Evolutionary conservation across 2,888 invertebrate species (phyloP), one percentile per base, ranked within the genome.

Genomic region (Drosophila percnosoma): DNA sequence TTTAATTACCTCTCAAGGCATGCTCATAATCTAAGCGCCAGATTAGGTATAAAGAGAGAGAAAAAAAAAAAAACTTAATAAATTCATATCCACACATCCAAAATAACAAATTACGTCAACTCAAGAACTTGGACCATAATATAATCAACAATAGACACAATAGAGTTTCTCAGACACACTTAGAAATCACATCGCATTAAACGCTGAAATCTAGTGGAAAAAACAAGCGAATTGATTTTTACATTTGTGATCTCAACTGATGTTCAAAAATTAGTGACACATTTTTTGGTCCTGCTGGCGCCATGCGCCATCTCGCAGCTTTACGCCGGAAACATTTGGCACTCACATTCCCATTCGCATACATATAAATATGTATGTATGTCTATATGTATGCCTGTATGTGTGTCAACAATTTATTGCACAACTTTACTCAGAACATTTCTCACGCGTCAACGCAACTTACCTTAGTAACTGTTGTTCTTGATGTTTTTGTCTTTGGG

Each of bases 31-130:
- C 73, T 77, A 79, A 70, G 69, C 65, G 68, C 42, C 69, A 81
- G 82, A 76, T 82, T 78, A 78, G 71, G 71, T 68, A 68, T 68
- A 65, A 53, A 70, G 52, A 70, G 45, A 54, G 34, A 36, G 11
- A 18, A 49, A 11, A 24, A 34, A 21, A 2, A 8, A n/a, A 38
- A 38, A 55, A 13, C 15, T 33, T 33, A 1, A 33, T 33, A n/a
- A 21, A 18, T 29, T 15, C 55, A 31, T 21, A 40, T 29, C 8
- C 27, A 49, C n/a, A 61, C 51, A 72, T 58, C 54, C 27, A 24
- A 71, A 78, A 66, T 61, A 69, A 61, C 75, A 72, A 64, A 78
- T 79, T 80, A 79, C 79, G 79, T 79, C 75, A 79, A 75, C 79
- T 27, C 51, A 48, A 63, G 63, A 76, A 74, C 63, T 53, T 62